Conservation (phyloP, 1,140 invertebrate genomes). For the Caenorhabditis elegans region WBcel235 BX284603.4:13439501-13440000, state of each 20-base stretch:
- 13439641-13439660: neutral
- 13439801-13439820: too few relatives aligned
- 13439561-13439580: neutral
- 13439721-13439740: too few relatives aligned
- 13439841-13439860: too few relatives aligned
- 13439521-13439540: constrained; percentile 34
- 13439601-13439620: neutral
- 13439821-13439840: too few relatives aligned
- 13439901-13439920: neutral
- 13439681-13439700: too few relatives aligned
- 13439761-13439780: too few relatives aligned
- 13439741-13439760: too few relatives aligned
- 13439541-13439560: neutral
- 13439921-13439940: constrained; percentile 36
- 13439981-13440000: constrained; percentile 20
- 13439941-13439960: neutral
- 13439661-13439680: too few relatives aligned
- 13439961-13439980: neutral
- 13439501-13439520: constrained; percentile 36
- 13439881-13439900: too few relatives aligned
- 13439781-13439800: too few relatives aligned
- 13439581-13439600: neutral
- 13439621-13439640: neutral
- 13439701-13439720: too few relatives aligned
- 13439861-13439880: too few relatives aligned